phyloP scores from a whole-genome alignment of 2,113 vertebrate genomes.

The Lutjanus erythropterus region DNA sequence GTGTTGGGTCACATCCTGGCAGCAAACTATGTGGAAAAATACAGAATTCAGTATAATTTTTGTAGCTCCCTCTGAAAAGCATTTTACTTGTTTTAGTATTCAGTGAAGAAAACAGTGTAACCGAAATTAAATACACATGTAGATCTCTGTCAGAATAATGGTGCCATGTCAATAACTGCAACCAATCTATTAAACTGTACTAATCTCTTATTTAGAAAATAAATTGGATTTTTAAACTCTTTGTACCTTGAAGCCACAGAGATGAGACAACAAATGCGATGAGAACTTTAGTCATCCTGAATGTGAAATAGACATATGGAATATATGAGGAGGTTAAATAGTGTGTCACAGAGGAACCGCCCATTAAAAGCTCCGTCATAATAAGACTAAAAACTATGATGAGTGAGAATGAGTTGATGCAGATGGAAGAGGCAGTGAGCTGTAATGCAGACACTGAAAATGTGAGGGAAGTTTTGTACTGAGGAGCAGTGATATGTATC shows the following conservation, averaged over 20 bases:
- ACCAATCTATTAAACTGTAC: too few relatives aligned
- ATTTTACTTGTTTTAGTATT: neutral
- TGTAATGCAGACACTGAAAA: neutral
- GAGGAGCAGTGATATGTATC: neutral
- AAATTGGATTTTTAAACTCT: too few relatives aligned
- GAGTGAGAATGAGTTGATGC: neutral
- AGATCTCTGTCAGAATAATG: too few relatives aligned
- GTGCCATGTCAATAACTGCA: too few relatives aligned
- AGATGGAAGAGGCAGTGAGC: neutral
- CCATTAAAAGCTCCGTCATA: neutral
- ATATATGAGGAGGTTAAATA: too few relatives aligned
- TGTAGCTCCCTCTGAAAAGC: neutral
- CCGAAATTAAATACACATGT: too few relatives aligned
- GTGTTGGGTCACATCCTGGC: conserved; percentile 57
- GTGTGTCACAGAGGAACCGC: conserved; percentile 42
- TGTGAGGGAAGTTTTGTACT: conserved; percentile 47
- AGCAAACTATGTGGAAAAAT: conserved; percentile 33
- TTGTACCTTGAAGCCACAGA: conserved; percentile 53
- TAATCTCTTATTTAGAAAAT: too few relatives aligned
- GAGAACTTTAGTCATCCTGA: neutral
- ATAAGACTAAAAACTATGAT: neutral
- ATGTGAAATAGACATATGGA: too few relatives aligned
- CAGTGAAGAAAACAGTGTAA: too few relatives aligned
- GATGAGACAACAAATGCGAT: conserved; percentile 3
- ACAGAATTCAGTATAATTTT: neutral